A percentile compares a stretch with the other conserved stretches of the same genome.
These are phyloP conservation scores for Limnothrissa miodon DNA, from an alignment of 2,113 vertebrate genomes.

Conservation along the genomic window DNA sequence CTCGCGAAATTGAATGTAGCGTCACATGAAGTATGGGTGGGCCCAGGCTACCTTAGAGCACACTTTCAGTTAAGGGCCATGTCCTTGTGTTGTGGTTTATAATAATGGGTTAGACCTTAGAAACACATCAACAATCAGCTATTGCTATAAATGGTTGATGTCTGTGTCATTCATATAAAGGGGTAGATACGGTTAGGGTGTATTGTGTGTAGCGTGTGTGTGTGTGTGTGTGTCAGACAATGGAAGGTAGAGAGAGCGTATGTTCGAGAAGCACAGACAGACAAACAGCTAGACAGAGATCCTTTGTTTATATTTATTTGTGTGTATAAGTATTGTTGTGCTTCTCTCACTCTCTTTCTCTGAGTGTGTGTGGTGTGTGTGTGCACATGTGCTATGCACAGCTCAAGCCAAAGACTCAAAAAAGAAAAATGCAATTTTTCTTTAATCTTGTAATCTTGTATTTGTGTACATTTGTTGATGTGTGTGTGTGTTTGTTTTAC, in stretches of 20 bases:
- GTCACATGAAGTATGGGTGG: too few species aligned
- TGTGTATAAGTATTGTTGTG: not conserved
- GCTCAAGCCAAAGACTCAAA: too few species aligned
- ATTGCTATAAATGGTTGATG: not conserved
- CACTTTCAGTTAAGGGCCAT: not conserved
- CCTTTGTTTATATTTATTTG: not conserved
- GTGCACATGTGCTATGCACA: not conserved
- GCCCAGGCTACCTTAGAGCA: not conserved
- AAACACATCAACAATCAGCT: not conserved
- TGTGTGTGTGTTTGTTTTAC: not conserved
- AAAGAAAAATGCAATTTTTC: too few species aligned
- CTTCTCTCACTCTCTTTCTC: too few species aligned
- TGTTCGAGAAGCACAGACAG: slow-evolving; percentile 29
- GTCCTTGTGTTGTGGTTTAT: not conserved
- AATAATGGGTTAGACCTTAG: not conserved
- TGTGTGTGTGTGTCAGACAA: slow-evolving; percentile 55
- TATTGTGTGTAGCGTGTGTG: slow-evolving; percentile 30
- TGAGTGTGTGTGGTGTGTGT: not conserved
- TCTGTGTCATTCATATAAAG: not conserved
- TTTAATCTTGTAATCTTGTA: too few species aligned
- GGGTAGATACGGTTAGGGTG: not conserved
- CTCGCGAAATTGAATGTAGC: too few species aligned
- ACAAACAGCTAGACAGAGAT: not conserved
- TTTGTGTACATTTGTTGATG: too few species aligned
- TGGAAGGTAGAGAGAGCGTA: slow-evolving; percentile 44